A percentile compares a stretch with the other conserved stretches of the same genome.
Evolutionary conservation across 30 jellyfish, hydroid and myxozoan genomes (phyloP).

Genomic region (Mastigias papua): DNA sequence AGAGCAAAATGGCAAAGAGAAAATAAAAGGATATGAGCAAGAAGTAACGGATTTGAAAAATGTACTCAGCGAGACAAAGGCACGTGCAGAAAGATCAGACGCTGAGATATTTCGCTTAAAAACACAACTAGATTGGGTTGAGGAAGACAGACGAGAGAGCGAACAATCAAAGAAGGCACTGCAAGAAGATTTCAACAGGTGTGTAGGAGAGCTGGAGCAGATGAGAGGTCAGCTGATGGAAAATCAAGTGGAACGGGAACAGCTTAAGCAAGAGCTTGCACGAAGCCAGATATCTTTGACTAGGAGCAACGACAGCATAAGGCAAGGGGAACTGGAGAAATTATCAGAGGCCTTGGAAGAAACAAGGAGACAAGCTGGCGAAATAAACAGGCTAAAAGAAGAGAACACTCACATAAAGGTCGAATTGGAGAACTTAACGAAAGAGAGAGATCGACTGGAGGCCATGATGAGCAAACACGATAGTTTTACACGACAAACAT

Average conservation of each 20-base stretch:
- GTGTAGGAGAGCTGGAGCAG: constrained; percentile 46
- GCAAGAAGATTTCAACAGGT: constrained; percentile 60
- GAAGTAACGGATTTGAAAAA: constrained; percentile 10
- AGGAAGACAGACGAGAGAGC: constrained; percentile 54
- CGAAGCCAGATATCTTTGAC: neutral
- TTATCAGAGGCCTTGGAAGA: constrained; percentile 51
- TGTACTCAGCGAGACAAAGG: constrained; percentile 12
- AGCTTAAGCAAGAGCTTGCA: constrained; percentile 40
- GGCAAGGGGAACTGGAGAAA: constrained; percentile 26
- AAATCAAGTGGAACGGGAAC: constrained; percentile 46
- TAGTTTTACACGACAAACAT: constrained; percentile 11
- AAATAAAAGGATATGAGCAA: constrained; percentile 14
- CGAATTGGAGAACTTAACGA: constrained; percentile 23
- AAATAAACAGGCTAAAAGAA: constrained; percentile 40
- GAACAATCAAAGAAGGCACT: constrained; percentile 35
- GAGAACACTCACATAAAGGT: constrained; percentile 12
- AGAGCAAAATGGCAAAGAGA: constrained; percentile 21
- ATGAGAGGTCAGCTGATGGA: constrained; percentile 34
- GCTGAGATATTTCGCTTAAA: constrained; percentile 55
- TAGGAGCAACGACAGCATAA: constrained; percentile 2
- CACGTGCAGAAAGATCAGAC: constrained; percentile 37
- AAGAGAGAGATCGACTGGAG: constrained; percentile 33
- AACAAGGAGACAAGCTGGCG: constrained; percentile 25
- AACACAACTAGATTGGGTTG: constrained; percentile 64
- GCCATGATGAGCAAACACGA: constrained; percentile 17